These are phyloP conservation scores for Diglossa cyanea DNA, from an alignment of 2,797 vertebrate species.

Conservation along the genomic window DNA sequence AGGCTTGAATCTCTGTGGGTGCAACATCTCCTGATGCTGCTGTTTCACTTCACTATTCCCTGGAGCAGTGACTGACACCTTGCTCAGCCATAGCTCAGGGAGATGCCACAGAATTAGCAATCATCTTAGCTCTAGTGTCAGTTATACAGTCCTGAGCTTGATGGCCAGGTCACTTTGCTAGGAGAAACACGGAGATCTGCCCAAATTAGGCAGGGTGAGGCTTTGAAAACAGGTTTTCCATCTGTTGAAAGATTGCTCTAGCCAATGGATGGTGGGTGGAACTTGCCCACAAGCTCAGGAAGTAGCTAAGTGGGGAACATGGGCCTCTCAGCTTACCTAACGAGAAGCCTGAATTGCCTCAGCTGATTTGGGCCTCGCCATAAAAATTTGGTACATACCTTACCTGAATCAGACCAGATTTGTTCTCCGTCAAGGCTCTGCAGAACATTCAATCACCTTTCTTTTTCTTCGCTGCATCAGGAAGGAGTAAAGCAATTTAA, in stretches of 20 bases:
- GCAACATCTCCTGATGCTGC: not conserved
- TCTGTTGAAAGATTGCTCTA: not conserved
- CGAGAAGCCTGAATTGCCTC: not conserved
- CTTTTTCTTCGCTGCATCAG: not conserved
- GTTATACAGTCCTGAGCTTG: not conserved
- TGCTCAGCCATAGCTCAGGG: not conserved
- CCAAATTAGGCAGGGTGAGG: not conserved
- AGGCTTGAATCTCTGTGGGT: not conserved
- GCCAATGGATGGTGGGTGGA: not conserved
- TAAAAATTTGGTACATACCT: not conserved
- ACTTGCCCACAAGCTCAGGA: constrained; percentile 25
- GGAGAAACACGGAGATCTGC: not conserved
- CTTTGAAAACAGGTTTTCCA: constrained; percentile 18
- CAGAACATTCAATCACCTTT: not conserved
- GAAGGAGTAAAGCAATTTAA: not conserved
- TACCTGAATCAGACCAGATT: not conserved
- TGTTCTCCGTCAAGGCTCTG: not conserved
- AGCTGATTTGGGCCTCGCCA: not conserved
- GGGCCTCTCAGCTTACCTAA: not conserved
- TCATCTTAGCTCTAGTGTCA: not conserved
- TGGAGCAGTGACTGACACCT: not conserved
- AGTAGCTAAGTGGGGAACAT: not conserved
- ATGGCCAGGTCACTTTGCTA: not conserved
- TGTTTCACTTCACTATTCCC: not conserved
- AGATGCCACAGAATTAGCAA: not conserved